These are phyloP conservation scores for Lepidocolaptes lacrymiger DNA, from an alignment of 2,797 vertebrate species.

Conservation along the genomic window DNA sequence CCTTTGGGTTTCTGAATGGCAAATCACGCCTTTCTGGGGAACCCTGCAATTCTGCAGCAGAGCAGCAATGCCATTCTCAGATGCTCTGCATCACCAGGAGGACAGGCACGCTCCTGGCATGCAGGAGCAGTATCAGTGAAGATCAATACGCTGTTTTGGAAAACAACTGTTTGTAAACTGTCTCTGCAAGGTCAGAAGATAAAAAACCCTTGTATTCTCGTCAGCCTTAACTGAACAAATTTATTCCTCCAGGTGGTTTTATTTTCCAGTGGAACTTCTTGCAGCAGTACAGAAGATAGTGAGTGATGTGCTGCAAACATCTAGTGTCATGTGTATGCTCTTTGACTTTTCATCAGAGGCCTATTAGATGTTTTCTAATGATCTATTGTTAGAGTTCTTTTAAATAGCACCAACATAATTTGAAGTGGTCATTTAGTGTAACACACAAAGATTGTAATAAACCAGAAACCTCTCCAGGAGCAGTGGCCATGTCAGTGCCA, in stretches of 20 bases:
- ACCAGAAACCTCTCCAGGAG: background rate
- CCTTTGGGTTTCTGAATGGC: background rate
- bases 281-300: background rate
- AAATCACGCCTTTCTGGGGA: rapidly evolving
- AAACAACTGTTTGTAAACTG: background rate
- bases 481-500: background rate
- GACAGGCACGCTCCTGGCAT: background rate
- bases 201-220: background rate
- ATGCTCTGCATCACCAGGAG: background rate
- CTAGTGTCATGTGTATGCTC: background rate
- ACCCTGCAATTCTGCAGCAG: background rate
- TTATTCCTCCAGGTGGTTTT: background rate
- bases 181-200: background rate
- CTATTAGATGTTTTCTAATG: background rate
- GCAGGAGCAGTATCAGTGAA: background rate
- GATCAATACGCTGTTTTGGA: rapidly evolving
- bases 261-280: background rate
- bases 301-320: background rate
- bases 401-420: background rate
- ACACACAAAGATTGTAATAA: background rate
- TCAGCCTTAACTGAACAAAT: background rate
- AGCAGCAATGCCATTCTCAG: rapidly evolving
- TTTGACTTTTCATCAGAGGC: background rate
- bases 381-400: background rate
- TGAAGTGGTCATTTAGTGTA: background rate